Evolutionary conservation across 1,140 invertebrate species (phyloP).

Genomic region (Samia ricini): DNA sequence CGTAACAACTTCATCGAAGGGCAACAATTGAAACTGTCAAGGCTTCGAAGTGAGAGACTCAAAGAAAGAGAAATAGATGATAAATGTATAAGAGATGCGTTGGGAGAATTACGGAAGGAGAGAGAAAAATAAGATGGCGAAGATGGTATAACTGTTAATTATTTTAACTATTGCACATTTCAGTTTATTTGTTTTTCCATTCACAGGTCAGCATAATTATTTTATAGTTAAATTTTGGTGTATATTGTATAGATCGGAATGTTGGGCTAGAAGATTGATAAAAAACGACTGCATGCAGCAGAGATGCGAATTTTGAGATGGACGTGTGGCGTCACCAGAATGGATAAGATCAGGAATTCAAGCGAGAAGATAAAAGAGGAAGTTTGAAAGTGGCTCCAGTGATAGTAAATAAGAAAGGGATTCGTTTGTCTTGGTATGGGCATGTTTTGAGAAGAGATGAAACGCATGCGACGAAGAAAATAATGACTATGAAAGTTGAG

Average conservation of each 20-base stretch:
- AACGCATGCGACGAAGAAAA: too few relatives aligned
- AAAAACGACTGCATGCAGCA: too few relatives aligned
- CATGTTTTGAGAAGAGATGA: too few relatives aligned
- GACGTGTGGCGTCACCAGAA: too few relatives aligned
- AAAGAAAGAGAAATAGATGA: constrained; percentile 48
- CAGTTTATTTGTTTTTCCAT: not conserved
- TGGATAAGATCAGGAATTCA: too few relatives aligned
- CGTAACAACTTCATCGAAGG: constrained; percentile 55
- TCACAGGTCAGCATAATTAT: not conserved
- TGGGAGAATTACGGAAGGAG: constrained; percentile 44
- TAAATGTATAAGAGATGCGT: constrained; percentile 37
- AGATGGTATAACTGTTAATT: constrained; percentile 40
- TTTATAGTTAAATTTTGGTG: too few relatives aligned
- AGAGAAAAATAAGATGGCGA: constrained; percentile 30
- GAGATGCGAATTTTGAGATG: too few relatives aligned
- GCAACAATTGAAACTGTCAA: constrained; percentile 41
- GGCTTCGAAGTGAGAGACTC: constrained; percentile 35
- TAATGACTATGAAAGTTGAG: not conserved
- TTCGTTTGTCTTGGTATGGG: too few relatives aligned
- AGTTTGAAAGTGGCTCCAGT: too few relatives aligned
- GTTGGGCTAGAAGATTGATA: too few relatives aligned
- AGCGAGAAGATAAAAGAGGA: too few relatives aligned
- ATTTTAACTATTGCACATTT: not conserved
- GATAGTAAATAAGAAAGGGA: not conserved
- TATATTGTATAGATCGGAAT: too few relatives aligned